Base-by-base conservation (phyloP, 2,797 vertebrate genomes). In the Danio aesculapii region DNA sequence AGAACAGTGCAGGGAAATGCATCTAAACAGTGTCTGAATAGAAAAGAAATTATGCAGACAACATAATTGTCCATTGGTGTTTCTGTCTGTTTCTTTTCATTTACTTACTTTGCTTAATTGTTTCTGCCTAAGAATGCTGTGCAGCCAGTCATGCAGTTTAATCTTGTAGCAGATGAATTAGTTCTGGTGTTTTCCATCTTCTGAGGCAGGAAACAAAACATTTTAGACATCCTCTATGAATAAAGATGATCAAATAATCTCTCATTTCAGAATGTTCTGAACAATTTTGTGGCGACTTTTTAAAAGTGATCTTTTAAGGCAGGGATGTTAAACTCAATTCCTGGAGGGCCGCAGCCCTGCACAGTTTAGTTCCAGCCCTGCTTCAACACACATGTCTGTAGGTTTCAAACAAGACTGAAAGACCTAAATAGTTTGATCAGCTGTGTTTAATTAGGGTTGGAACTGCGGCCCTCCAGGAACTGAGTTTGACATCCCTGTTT, bases 111-210 rank as follows among this genome's bases (percentile, higher is more conserved):
- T 19, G n/a, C 19, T 68, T 71, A 57, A 76, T 76, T 71, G 44
- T 46, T 69, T 67, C 46, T 52, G 19, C 13, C 1, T 17, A 17
- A 5, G 6, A 69, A 50, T 50, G 67, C 49, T 53, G 58, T 44
- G 49, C 30, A 61, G 52, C 8, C 13, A 63, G 71, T 70, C 30
- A 47, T 21, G n/a, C 9, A 0, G 64, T 62, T 49, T 44, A 39
- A 58, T 58, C n/a, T 16, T 16, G 46, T 68, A 47, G n/a, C 12
- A 57, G 19, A 68, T 68, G n/a, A 84, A 55, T 74, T 55, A 77
- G 8, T 68, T 17, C 8, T 77, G 73, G 19, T 77, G 58, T 73
- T 75, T 61, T 77, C 79, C 49, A 21, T 71, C 72, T 72, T 71
- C 67, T 67, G 17, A 70, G 58, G 6, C 5, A 39, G 53, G 43